These are phyloP conservation scores for Corythornis vintsioides DNA, from an alignment of 2,113 vertebrate genomes.

Conservation along the genomic window DNA sequence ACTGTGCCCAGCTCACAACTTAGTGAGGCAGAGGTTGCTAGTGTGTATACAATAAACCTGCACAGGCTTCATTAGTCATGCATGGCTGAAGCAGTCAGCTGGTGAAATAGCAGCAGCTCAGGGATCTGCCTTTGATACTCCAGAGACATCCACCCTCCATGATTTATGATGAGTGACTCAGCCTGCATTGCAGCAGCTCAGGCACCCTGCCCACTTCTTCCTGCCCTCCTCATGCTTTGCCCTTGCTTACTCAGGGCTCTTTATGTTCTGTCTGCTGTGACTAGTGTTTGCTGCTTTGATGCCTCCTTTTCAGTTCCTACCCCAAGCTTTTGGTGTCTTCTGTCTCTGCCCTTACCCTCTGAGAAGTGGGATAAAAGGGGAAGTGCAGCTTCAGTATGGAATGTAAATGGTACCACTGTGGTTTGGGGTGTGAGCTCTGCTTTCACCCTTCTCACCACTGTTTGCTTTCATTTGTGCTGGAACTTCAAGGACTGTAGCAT, in stretches of 20 bases:
- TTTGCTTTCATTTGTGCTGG: neutral
- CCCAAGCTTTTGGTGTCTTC: neutral
- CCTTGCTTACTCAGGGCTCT: neutral
- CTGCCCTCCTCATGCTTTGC: neutral
- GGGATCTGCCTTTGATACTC: slow-evolving; percentile 44
- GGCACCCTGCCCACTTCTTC: neutral
- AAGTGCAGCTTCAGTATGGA: neutral
- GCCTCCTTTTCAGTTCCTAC: slow-evolving; percentile 11
- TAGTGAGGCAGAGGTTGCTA: slow-evolving; percentile 58
- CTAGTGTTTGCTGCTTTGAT: neutral
- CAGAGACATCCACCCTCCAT: neutral
- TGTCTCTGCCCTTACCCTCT: neutral
- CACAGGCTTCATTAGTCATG: slow-evolving; percentile 64
- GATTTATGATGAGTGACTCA: slow-evolving; percentile 43
- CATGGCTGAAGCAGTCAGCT: slow-evolving; percentile 49
- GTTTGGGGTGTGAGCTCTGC: neutral
- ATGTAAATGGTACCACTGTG: neutral
- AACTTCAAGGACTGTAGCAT: neutral
- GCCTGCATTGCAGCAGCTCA: slow-evolving; percentile 1
- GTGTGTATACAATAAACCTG: slow-evolving; percentile 67
- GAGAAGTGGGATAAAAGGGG: neutral
- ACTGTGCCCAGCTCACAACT: slow-evolving; percentile 53
- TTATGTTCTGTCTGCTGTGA: neutral
- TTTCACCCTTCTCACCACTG: neutral
- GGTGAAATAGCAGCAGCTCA: slow-evolving; percentile 43